phyloP scores from a whole-genome alignment of 1,140 invertebrate genomes.

The Drosophila azteca region DNA sequence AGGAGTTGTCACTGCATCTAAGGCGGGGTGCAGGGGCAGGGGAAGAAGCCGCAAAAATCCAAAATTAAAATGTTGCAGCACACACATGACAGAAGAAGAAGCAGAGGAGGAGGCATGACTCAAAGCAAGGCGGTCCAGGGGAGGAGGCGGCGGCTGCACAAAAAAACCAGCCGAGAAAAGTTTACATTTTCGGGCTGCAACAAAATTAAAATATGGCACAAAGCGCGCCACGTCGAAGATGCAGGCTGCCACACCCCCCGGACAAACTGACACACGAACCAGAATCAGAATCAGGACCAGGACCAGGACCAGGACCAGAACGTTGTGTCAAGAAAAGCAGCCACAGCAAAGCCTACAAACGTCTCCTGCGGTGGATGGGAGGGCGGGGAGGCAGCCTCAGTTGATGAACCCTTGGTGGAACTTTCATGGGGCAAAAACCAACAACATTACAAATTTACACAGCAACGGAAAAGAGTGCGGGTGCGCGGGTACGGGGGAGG shows the following conservation, averaged over 20 bases:
- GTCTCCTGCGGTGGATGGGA: slow-evolving; percentile 21
- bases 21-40: slow-evolving; percentile 16
- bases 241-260: slow-evolving; percentile 38
- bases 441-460: slow-evolving; percentile 63
- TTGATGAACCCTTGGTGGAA: slow-evolving; percentile 54
- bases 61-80: slow-evolving; percentile 70
- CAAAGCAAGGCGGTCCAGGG: slow-evolving; percentile 12
- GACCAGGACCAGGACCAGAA: slow-evolving; percentile 12
- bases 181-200: slow-evolving; percentile 68
- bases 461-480: slow-evolving; percentile 10
- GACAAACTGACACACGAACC: slow-evolving; percentile 5
- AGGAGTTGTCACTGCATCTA: slow-evolving; percentile 67
- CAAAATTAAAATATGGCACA: slow-evolving; percentile 80
- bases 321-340: slow-evolving; percentile 65
- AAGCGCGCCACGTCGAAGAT: slow-evolving; percentile 72
- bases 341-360: slow-evolving; percentile 71
- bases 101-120: slow-evolving; percentile 3
- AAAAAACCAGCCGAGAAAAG: slow-evolving; percentile 46
- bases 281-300: neutral
- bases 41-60: slow-evolving; percentile 53
- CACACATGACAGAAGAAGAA: no score
- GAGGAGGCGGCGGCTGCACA: neutral
- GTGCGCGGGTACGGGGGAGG: slow-evolving; percentile 29
- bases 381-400: slow-evolving; percentile 10
- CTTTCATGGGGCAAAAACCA: slow-evolving; percentile 54